Base-by-base conservation (phyloP, 2,888 invertebrate genomes). In the Euphydryas editha region DNA sequence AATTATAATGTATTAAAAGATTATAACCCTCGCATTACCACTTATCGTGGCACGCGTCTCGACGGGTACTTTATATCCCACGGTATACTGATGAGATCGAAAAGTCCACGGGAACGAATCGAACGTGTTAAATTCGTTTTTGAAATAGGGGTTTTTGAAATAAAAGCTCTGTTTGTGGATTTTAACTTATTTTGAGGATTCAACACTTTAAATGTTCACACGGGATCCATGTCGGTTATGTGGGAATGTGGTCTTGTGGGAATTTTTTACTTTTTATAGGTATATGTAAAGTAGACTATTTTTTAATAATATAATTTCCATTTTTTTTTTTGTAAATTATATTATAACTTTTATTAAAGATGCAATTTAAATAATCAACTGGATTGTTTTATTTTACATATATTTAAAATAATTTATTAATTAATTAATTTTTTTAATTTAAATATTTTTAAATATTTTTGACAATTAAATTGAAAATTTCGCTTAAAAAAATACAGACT, bases 1-100 rank as follows among this genome's bases (percentile, higher is more conserved):
- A 49, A 49, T 58, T 51, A 18, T 58, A 20, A 57, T 59, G 17
- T 46, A 57, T 51, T 63, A 42, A 55, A 47, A 65, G 55, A 59
- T 47, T 59, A 65, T 62, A 61, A 54, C 44, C 62, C 65, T 54
- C 54, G 42, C n/a, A 24, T 10, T 42, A n/a, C 30, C 58, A 55
- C 58, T 64, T 57, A 60, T 30, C 10, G 37, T 62, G 68, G 65
- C 70, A 65, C 65, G 65, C 68, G 70, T 65, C 51, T 11, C 18
- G 30, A 56, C 62, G 62, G 59, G 68, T 65, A 59, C 21, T 57
- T 62, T 47, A 62, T 47, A 46, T 65, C 70, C 65, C 70, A 70
- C 67, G 65, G 65, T 62, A 57, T 51, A 59, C 37, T 62, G 21
- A 47, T 42, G 30, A 42, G 59, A 49, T 59, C 54, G 56, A 65